These are phyloP conservation scores for Eufriesea mexicana DNA, from an alignment of 1,140 invertebrate genomes.

Conservation along the genomic window DNA sequence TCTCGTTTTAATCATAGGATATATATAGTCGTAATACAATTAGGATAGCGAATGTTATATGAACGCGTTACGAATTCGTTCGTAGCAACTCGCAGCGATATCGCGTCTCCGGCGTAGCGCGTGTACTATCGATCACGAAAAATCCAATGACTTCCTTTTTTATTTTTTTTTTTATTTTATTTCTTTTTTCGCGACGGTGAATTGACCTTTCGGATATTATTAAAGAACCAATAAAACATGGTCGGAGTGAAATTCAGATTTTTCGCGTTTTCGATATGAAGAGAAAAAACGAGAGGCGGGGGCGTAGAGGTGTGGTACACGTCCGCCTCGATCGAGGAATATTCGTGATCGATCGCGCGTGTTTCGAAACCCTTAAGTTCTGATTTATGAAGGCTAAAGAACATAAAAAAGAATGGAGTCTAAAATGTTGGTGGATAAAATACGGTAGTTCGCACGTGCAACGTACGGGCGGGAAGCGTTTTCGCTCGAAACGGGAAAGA, in stretches of 20 bases:
- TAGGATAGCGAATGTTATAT: constrained; percentile 25
- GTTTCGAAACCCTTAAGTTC: constrained; percentile 20
- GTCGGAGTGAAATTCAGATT: not conserved
- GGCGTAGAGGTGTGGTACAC: not conserved
- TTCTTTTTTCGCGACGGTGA: not conserved
- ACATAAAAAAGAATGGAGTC: not conserved
- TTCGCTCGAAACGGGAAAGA: constrained; percentile 34
- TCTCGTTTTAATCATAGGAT: constrained; percentile 1
- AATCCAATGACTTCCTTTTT: constrained; percentile 15
- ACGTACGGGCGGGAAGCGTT: constrained; percentile 28
- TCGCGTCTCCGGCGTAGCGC: constrained; percentile 28
- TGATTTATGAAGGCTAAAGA: not conserved
- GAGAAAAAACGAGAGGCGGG: not conserved
- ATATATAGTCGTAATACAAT: constrained; percentile 12
- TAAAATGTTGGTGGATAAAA: not conserved
- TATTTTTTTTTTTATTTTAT: not conserved
- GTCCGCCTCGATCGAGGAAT: constrained; percentile 10
- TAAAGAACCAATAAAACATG: not conserved
- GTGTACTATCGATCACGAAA: constrained; percentile 48
- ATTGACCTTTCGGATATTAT: constrained; percentile 1
- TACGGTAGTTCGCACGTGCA: constrained; percentile 31
- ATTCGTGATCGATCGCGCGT: constrained; percentile 39
- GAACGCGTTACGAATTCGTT: constrained; percentile 17
- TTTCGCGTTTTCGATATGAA: not conserved
- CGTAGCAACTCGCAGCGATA: constrained; percentile 44